Evolutionary conservation across 2,888 invertebrate genomes (phyloP).

Genomic region (Dasysyrphus albostriatus): DNA sequence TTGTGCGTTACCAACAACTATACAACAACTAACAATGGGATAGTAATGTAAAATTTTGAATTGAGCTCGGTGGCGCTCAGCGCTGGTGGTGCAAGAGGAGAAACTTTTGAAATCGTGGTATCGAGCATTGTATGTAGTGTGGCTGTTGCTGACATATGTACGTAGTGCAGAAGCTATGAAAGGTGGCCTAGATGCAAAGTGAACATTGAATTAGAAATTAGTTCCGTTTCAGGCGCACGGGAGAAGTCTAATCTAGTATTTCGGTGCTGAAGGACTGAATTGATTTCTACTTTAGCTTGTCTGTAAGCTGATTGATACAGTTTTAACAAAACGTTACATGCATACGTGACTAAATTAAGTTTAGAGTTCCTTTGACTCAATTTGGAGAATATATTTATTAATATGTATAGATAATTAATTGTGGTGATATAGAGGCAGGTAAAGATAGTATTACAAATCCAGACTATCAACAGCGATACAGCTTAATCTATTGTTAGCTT

Average conservation of each 20-base stretch:
- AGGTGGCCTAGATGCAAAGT: conserved; percentile 22
- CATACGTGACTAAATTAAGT: background rate
- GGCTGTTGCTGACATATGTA: background rate
- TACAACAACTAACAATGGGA: conserved; percentile 43
- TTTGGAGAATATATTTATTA: background rate
- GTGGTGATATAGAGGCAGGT: too few relatives aligned
- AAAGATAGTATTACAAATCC: background rate
- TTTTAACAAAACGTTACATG: background rate
- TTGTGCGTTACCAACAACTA: conserved; percentile 45
- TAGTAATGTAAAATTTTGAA: conserved; percentile 43
- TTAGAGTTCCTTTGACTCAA: conserved; percentile 12
- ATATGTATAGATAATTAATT: too few relatives aligned
- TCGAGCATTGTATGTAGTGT: conserved; percentile 1
- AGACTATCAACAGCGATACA: background rate
- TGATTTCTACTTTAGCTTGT: conserved; percentile 20
- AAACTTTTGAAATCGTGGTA: conserved; percentile 26
- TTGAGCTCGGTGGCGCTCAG: background rate
- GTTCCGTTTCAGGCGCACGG: conserved; percentile 11
- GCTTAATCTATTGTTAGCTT: too few relatives aligned
- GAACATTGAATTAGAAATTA: conserved; percentile 35
- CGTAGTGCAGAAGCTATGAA: background rate
- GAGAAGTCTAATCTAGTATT: conserved; percentile 12
- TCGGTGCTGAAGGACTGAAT: background rate
- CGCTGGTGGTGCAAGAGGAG: background rate
- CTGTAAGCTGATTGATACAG: conserved; percentile 10